phyloP scores from a whole-genome alignment of 2,113 vertebrate genomes.

The Toxotes jaculatrix region DNA sequence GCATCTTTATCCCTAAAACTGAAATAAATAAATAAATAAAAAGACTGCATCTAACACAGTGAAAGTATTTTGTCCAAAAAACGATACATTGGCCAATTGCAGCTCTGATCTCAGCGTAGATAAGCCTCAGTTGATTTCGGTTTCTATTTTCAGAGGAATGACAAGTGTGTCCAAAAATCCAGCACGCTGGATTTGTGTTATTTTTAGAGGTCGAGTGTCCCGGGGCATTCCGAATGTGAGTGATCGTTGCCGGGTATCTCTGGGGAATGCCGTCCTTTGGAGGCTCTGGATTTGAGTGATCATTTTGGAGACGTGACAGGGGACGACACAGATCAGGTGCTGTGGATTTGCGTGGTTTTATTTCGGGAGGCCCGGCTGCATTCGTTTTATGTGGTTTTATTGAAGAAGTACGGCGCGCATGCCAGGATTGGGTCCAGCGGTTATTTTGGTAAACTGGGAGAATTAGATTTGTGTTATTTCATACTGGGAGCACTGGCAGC shows the following conservation, averaged over 20 bases:
- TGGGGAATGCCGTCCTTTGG: slow-evolving; percentile 24
- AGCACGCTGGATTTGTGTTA: slow-evolving; percentile 20
- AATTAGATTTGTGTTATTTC: neutral
- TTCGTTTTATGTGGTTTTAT: slow-evolving; percentile 40
- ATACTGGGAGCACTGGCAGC: neutral
- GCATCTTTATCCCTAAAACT: too few species aligned
- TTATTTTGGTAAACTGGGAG: neutral
- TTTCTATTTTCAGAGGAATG: slow-evolving; percentile 41
- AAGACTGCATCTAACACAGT: too few species aligned
- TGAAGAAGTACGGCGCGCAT: neutral
- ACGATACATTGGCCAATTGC: neutral
- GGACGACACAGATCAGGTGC: slow-evolving; percentile 41
- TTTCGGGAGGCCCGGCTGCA: neutral
- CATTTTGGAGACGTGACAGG: slow-evolving; percentile 4
- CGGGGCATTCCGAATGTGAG: slow-evolving; percentile 33
- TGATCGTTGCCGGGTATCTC: slow-evolving; percentile 34
- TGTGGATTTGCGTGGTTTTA: slow-evolving; percentile 29
- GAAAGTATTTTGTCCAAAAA: neutral
- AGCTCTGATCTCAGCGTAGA: slow-evolving; percentile 10
- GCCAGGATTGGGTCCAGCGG: neutral
- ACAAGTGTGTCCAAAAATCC: slow-evolving; percentile 32
- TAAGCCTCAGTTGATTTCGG: neutral
- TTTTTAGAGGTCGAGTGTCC: slow-evolving; percentile 44
- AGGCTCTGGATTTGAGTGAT: slow-evolving; percentile 34
- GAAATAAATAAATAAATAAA: too few species aligned